phyloP scores from a whole-genome alignment of 2,888 invertebrate species.

The Camptogramma bilineatum region DNA sequence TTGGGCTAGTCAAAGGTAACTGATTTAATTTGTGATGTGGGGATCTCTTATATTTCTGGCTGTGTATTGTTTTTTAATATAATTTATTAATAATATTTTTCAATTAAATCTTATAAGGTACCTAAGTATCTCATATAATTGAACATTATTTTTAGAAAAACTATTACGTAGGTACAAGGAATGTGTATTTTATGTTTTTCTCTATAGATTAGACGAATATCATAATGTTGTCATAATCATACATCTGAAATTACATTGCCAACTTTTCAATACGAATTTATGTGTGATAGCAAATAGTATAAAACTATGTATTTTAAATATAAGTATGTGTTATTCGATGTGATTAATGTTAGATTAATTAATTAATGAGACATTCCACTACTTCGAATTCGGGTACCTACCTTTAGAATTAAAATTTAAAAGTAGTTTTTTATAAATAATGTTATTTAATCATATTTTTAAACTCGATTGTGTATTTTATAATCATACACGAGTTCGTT shows the following conservation, averaged over 20 bases:
- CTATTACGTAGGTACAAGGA: background rate
- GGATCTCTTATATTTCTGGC: conserved; percentile 70
- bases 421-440: background rate
- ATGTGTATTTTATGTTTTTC: background rate
- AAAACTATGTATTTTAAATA: conserved; percentile 31
- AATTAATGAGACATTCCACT: conserved; percentile 43
- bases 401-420: background rate
- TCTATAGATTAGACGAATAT: conserved; percentile 4
- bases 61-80: conserved; percentile 62
- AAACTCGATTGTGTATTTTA: background rate
- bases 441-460: background rate
- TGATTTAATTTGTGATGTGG: conserved; percentile 43
- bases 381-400: conserved; percentile 23
- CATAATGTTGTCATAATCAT: conserved; percentile 21
- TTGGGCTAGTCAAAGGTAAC: conserved; percentile 56
- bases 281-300: conserved; percentile 46
- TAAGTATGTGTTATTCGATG: conserved; percentile 50
- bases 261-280: conserved; percentile 51
- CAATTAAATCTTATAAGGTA: background rate
- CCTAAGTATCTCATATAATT: background rate
- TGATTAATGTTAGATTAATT: conserved; percentile 48
- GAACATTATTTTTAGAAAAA: background rate
- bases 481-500: too few relatives aligned
- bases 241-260: conserved; percentile 38
- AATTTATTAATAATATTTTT: conserved; percentile 34